These are phyloP conservation scores for Oikopleura dioica DNA, from an alignment of 23 tunicate genomes.

Conservation along the genomic window DNA sequence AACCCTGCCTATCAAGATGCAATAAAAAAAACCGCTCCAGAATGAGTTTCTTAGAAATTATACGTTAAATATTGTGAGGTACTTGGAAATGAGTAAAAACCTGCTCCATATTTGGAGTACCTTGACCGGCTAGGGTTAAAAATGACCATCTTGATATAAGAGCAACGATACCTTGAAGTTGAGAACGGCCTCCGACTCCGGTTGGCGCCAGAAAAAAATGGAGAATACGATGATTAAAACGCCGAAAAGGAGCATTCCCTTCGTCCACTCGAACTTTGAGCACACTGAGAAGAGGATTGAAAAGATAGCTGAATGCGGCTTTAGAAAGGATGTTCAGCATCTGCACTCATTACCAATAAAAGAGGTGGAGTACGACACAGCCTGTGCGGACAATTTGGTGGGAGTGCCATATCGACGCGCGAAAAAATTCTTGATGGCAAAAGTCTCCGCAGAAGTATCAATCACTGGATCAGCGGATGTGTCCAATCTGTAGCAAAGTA, in stretches of 20 bases:
- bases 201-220: slow-evolving; percentile 29
- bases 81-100: too few species aligned
- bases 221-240: slow-evolving; percentile 21
- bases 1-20: too few species aligned
- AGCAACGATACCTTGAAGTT: slow-evolving; percentile 26
- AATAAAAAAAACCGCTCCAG: too few species aligned
- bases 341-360: too few species aligned
- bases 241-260: slow-evolving; percentile 17
- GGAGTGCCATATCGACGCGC: not conserved
- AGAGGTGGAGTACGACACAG: not conserved
- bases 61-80: too few species aligned
- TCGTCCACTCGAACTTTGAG: too few species aligned
- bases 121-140: too few species aligned
- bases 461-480: not conserved
- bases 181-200: slow-evolving; percentile 29
- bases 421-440: not conserved
- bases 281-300: too few species aligned
- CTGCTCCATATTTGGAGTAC: too few species aligned
- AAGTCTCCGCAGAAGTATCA: not conserved
- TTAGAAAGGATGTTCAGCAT: too few species aligned
- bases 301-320: too few species aligned
- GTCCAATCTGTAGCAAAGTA: slow-evolving; percentile 28
- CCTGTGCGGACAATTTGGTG: not conserved
- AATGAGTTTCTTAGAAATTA: too few species aligned
- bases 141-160: not conserved